A percentile compares a stretch with the other conserved stretches of the same genome.
These are phyloP conservation scores for Ivindomyrus marchei DNA, from an alignment of 2,113 vertebrate species.

Conservation along the genomic window DNA sequence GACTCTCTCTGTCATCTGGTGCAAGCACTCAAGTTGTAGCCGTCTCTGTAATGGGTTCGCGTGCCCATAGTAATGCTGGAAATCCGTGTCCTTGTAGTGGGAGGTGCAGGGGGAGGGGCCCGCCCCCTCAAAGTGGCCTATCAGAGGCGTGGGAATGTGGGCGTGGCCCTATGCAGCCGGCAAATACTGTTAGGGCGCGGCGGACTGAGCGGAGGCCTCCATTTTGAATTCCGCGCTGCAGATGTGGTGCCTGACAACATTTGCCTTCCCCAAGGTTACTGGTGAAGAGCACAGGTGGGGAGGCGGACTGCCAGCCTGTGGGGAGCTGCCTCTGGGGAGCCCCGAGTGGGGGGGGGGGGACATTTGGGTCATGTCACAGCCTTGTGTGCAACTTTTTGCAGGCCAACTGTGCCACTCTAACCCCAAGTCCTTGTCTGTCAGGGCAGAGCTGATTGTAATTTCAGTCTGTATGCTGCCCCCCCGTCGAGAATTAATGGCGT, in stretches of 20 bases:
- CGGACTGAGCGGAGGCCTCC: neutral
- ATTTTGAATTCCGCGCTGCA: neutral
- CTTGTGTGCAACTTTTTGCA: neutral
- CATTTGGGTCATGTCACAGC: neutral
- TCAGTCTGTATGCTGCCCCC: neutral
- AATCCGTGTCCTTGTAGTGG: neutral
- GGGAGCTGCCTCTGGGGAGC: neutral
- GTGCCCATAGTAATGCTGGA: neutral
- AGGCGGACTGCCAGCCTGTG: conserved; percentile 21
- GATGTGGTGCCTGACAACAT: neutral
- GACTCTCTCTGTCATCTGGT: neutral
- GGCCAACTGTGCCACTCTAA: neutral
- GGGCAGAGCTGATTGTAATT: neutral
- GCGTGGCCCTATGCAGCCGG: neutral
- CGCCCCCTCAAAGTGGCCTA: no score
- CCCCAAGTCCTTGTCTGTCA: neutral
- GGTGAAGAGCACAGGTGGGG: conserved; percentile 27
- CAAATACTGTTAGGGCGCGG: neutral
- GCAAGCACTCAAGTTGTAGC: neutral
- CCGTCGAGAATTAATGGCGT: neutral
- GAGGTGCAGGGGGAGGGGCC: neutral
- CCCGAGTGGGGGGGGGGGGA: neutral
- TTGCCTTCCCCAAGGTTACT: conserved; percentile 24
- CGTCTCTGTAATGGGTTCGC: neutral
- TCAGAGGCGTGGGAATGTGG: neutral